Evolutionary conservation across 2,888 invertebrate species (phyloP), one percentile per base, ranked within the genome.

Genomic region (Pseudolycoriella hygida): DNA sequence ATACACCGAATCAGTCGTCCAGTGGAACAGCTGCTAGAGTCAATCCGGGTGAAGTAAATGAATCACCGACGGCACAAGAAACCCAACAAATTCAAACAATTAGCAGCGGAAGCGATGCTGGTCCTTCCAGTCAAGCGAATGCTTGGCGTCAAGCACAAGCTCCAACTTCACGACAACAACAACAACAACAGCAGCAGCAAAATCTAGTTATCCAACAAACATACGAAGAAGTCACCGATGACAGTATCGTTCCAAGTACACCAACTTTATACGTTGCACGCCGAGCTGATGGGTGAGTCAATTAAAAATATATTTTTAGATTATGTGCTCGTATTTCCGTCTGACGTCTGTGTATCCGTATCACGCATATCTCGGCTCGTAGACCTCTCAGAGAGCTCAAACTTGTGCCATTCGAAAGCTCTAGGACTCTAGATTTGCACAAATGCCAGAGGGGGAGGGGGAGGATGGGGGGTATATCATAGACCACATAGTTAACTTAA

Each of bases 251-350:
- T 30, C 90, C 92, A 14, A 84, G 88, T 47, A 89, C 90, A 11
- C 88, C 92, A 15, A 87, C 89, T 3, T 67, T 90, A 19, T 85
- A 81, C 57, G 80, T 84, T 40, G 86, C 88, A 3, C 68, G 85
- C 48, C 71, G 88, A 49, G 78, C 74, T 49, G 89, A 90, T 61
- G 88, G 87, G 69, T 69, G 56, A 50, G 53, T 51, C 17, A 25
- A n/a, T n/a, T n/a, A n/a, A n/a, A n/a, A n/a, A n/a, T n/a, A n/a
- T n/a, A n/a, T n/a, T n/a, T n/a, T n/a, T 2, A 3, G 40, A 40
- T 17, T 19, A n/a, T 15, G 14, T 45, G 41, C 17, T 45, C 42
- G 19, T 44, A 41, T n/a, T n/a, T n/a, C n/a, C n/a, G n/a, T n/a
- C n/a, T n/a, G n/a, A n/a, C n/a, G n/a, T n/a, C n/a, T n/a, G n/a